phyloP scores from a whole-genome alignment of 2,113 vertebrate genomes.

The Sylvicapra grimmia region DNA sequence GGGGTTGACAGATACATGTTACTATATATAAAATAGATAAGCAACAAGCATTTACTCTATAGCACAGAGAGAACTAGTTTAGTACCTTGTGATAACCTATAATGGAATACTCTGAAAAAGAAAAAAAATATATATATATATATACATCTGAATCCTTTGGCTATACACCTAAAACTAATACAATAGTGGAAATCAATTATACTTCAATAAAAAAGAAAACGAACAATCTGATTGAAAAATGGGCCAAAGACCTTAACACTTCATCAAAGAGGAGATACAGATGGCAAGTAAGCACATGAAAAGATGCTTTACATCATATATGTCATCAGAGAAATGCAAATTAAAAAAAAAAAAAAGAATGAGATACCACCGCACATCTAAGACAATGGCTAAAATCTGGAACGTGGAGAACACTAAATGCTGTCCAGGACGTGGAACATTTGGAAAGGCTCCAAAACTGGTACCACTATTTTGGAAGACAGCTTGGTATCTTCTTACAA shows the following conservation, averaged over 20 bases:
- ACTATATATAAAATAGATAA: not conserved
- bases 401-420: not conserved
- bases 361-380: not conserved
- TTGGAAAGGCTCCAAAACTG: not conserved
- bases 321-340: not conserved
- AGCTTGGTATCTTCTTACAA: not conserved
- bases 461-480: not conserved
- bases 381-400: not conserved
- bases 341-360: not conserved
- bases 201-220: not conserved
- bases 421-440: not conserved
- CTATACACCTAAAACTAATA: not conserved
- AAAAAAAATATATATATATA: not conserved
- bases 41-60: not conserved
- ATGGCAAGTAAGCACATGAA: not conserved
- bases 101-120: not conserved
- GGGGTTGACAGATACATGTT: not conserved
- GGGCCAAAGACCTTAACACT: not conserved
- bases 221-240: not conserved
- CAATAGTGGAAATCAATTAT: not conserved
- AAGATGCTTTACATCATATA: not conserved
- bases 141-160: not conserved
- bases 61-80: not conserved
- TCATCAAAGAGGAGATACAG: not conserved
- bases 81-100: not conserved